These are phyloP conservation scores for Microtus pennsylvanicus DNA, from an alignment of 2,113 vertebrate genomes.

Conservation along the genomic window DNA sequence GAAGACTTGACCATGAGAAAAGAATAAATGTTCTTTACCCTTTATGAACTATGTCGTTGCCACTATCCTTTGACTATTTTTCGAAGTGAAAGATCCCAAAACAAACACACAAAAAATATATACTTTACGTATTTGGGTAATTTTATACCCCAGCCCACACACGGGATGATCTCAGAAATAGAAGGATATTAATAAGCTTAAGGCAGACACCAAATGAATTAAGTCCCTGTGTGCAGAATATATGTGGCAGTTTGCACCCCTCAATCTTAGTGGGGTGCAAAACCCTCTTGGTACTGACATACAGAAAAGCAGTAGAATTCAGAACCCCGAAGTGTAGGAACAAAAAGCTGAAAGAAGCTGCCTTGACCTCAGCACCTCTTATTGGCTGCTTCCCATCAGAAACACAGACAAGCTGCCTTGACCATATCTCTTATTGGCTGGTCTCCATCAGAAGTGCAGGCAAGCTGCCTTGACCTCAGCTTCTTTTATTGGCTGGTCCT, in stretches of 20 bases:
- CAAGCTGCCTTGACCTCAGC: background rate
- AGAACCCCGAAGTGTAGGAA: background rate
- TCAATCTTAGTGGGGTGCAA: background rate
- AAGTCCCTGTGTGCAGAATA: background rate
- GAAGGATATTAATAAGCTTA: background rate
- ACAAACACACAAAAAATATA: background rate
- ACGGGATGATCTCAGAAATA: background rate
- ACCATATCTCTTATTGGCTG: no score
- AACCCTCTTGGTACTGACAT: background rate
- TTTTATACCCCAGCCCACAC: background rate
- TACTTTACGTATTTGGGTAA: background rate
- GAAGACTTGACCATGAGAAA: background rate
- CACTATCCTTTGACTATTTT: background rate
- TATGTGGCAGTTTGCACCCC: rapidly evolving
- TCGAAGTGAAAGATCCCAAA: background rate
- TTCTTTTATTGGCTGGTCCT: no score
- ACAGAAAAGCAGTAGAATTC: background rate
- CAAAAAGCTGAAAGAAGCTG: background rate
- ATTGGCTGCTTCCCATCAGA: no score
- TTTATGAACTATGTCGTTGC: background rate
- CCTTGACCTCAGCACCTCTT: background rate
- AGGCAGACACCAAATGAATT: background rate
- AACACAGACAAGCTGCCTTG: background rate
- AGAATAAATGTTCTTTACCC: background rate
- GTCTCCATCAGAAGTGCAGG: no score